These are phyloP conservation scores for Gambusia holbrooki DNA, from an alignment of 2,113 vertebrate genomes.

Conservation along the genomic window DNA sequence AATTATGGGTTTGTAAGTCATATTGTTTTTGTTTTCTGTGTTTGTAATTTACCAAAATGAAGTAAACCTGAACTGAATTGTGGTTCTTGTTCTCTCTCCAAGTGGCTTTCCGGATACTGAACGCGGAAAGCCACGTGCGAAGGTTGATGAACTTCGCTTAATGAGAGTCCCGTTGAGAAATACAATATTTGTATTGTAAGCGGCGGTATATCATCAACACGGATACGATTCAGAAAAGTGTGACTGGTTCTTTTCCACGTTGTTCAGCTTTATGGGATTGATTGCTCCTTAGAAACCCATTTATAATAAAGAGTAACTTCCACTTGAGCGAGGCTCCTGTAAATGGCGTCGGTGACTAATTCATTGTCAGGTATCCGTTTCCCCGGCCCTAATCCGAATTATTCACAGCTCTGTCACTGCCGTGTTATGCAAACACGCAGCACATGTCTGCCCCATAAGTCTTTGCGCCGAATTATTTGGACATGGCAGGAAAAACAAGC, in stretches of 20 bases:
- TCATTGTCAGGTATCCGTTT: constrained; percentile 45
- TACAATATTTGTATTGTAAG: constrained; percentile 17
- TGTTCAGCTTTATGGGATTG: constrained; percentile 26
- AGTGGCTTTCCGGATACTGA: not conserved
- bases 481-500: constrained; percentile 65
- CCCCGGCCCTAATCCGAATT: constrained; percentile 55
- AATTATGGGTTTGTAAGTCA: no score
- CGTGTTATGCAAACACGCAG: constrained; percentile 61
- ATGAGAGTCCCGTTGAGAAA: constrained; percentile 1
- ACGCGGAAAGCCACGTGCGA: not conserved
- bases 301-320: constrained; percentile 21
- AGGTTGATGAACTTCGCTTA: not conserved
- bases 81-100: not conserved
- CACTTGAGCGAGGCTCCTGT: constrained; percentile 34
- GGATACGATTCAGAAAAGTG: constrained; percentile 28
- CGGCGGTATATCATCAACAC: not conserved
- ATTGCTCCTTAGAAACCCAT: constrained; percentile 6
- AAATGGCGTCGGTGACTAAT: constrained; percentile 32
- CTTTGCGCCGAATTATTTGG: constrained; percentile 57
- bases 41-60: no score
- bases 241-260: constrained; percentile 34
- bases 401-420: constrained; percentile 53
- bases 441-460: constrained; percentile 70
- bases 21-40: no score
- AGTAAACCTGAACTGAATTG: no score